Evolutionary conservation across 2,888 invertebrate species (phyloP), one percentile per base, ranked within the genome.

Genomic region (Oligia latruncula): DNA sequence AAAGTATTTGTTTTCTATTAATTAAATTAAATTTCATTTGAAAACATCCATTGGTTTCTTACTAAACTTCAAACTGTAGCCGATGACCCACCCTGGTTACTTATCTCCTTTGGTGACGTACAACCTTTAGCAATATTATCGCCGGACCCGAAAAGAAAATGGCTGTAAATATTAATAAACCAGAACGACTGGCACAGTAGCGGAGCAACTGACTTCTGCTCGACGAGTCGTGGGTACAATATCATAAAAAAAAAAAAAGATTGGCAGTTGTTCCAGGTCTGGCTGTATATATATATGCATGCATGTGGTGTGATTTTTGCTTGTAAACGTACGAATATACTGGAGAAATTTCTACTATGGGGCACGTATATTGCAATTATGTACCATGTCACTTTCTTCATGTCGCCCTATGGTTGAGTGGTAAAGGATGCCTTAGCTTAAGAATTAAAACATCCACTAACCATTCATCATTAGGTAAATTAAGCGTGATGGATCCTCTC

Each of bases 401-500:
- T 29, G 29, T 17, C 43, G 3, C 13, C 20, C 5, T 29, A 68
- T 20, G 29, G n/a, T 46, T 46, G 68, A n/a, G 9, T 20, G 3
- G 29, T 13, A 52, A 13, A 70, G 13, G 4, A 35, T 46, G 11
- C 2, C 62, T 62, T 11, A 46, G 9, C 4, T 23, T 9, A 35
- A 29, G 9, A 55, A 58, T 40, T 0, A 15, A 52, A 65, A 49
- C 58, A 74, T 64, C 77, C 70, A 96, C 97, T 97, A 95, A 98
- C 98, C 97, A 95, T 90, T 97, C 97, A 55, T 97, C 97, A 0
- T 97, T 94, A 0, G 98, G 98, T 75, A 99, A 96, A 94, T 99
- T 99, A n/a, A 99, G 96, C 0, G 99, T 99, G 71, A 99, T 98
- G 87, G 98, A 99, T 20, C 97, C 97, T 88, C 97, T 90, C 0